A percentile compares a stretch with the other conserved stretches of the same genome.
These are phyloP conservation scores for Cephus sareptanus DNA, from an alignment of 2,888 invertebrate species.

Conservation along the genomic window DNA sequence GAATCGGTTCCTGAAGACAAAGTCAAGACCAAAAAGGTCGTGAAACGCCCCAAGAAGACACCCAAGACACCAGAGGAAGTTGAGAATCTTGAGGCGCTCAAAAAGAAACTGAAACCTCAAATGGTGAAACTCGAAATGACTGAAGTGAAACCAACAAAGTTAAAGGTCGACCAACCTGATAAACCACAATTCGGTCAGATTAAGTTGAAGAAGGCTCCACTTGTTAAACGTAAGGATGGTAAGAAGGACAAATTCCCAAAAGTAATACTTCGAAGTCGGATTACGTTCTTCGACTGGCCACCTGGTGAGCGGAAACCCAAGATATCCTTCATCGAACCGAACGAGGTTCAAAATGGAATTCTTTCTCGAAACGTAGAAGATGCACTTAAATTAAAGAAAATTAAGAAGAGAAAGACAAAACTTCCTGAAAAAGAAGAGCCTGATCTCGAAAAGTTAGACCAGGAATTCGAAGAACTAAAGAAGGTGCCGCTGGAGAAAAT, in stretches of 20 bases:
- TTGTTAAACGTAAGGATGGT: slow-evolving; percentile 55
- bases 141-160: slow-evolving; percentile 49
- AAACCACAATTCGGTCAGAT: slow-evolving; percentile 33
- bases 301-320: slow-evolving; percentile 51
- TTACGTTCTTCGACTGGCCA: slow-evolving; percentile 60
- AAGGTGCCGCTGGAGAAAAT: slow-evolving; percentile 60
- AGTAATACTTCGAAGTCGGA: slow-evolving; percentile 66
- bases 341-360: slow-evolving; percentile 63
- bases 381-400: slow-evolving; percentile 64
- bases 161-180: slow-evolving; percentile 26
- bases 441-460: slow-evolving; percentile 39
- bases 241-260: slow-evolving; percentile 62
- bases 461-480: slow-evolving; percentile 61
- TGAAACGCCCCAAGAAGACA: slow-evolving; percentile 43
- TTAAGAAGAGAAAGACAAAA: slow-evolving; percentile 49
- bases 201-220: slow-evolving; percentile 41
- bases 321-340: slow-evolving; percentile 57
- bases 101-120: slow-evolving; percentile 36
- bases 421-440: slow-evolving; percentile 34
- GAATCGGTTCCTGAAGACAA: slow-evolving; percentile 29
- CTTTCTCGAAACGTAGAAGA: slow-evolving; percentile 67
- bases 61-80: slow-evolving; percentile 38
- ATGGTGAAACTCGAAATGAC: slow-evolving; percentile 71
- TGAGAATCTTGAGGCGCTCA: slow-evolving; percentile 41
- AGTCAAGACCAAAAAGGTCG: slow-evolving; percentile 11